Evolutionary conservation across 2,888 invertebrate species (phyloP), one percentile per base, ranked within the genome.

Genomic region (Iphiclides podalirius): DNA sequence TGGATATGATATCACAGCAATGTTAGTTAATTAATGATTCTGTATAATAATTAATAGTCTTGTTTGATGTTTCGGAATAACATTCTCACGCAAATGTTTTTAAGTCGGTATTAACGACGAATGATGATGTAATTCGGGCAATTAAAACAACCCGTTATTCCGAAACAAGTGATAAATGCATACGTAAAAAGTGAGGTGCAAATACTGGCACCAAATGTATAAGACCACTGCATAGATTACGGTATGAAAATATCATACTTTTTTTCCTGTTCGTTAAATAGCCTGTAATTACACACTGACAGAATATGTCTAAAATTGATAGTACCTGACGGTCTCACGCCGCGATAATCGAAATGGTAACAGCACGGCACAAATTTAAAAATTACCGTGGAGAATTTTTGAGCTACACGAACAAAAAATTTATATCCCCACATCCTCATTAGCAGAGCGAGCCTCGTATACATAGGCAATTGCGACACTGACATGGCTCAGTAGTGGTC

Each of bases 211-310:
- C n/a, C n/a, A n/a, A n/a, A n/a, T n/a, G n/a, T n/a, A n/a, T n/a
- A n/a, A n/a, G n/a, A n/a, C n/a, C n/a, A n/a, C n/a, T n/a, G n/a
- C n/a, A n/a, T n/a, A n/a, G n/a, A n/a, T n/a, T n/a, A n/a, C n/a
- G n/a, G n/a, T n/a, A n/a, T n/a, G n/a, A n/a, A n/a, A 11, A 17
- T 16, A 34, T 47, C 13, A 28, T 12, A 17, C 28, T 39, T 39
- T 36, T 47, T 33, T 13, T 31, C 9, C 3, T 3, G 13, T 1
- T 9, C 15, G 17, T 31, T 42, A 37, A 37, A 31, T 48, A 33
- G 36, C 1, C 35, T 12, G 7, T 42, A 48, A 48, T 48, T 48
- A 48, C 37, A 31, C 41, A 31, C 42, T 48, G 48, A 42, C 48
- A 48, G 17, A 8, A 42, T 41, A 28, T 47, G 20, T 36, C 31